Percentiles rank a stretch among this genome's conserved stretches.
These are phyloP conservation scores for Manis pentadactyla DNA, from an alignment of 2,797 vertebrate genomes.

Conservation along the genomic window DNA sequence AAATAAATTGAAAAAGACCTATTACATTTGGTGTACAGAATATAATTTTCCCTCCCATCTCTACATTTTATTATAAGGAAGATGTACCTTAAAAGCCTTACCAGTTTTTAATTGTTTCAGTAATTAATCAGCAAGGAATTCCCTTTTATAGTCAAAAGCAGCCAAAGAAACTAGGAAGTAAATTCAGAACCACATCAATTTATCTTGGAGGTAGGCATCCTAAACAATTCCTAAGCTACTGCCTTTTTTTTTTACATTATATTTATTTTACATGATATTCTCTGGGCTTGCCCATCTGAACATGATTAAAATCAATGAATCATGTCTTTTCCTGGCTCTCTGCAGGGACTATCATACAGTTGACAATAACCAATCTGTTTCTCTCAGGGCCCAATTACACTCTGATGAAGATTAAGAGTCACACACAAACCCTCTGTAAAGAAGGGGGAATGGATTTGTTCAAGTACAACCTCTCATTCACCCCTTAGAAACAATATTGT, in stretches of 20 bases:
- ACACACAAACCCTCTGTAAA: conserved; percentile 30
- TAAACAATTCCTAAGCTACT: conserved; percentile 4
- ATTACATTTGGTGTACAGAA: conserved; percentile 8
- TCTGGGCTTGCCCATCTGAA: not conserved
- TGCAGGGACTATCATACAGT: not conserved
- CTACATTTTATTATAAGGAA: conserved; percentile 31
- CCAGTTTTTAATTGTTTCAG: not conserved
- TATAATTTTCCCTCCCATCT: not conserved
- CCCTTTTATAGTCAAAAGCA: not conserved
- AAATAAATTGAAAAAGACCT: not conserved
- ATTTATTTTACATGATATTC: not conserved
- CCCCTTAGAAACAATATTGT: conserved; percentile 5
- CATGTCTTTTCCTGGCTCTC: conserved; percentile 12
- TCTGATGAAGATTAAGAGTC: conserved; percentile 53
- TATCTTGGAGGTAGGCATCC: not conserved
- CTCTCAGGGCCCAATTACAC: conserved; percentile 53
- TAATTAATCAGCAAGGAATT: not conserved
- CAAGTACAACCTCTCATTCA: conserved; percentile 29
- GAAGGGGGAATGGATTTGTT: conserved; percentile 40
- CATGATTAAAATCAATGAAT: conserved; percentile 63
- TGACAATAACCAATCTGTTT: conserved; percentile 52
- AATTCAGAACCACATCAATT: not conserved
- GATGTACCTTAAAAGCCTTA: not conserved
- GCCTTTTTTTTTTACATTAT: not conserved
- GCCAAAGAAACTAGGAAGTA: not conserved